Conservation (phyloP, 2,888 invertebrate genomes). For the Caenorhabditis sinica region DNA sequence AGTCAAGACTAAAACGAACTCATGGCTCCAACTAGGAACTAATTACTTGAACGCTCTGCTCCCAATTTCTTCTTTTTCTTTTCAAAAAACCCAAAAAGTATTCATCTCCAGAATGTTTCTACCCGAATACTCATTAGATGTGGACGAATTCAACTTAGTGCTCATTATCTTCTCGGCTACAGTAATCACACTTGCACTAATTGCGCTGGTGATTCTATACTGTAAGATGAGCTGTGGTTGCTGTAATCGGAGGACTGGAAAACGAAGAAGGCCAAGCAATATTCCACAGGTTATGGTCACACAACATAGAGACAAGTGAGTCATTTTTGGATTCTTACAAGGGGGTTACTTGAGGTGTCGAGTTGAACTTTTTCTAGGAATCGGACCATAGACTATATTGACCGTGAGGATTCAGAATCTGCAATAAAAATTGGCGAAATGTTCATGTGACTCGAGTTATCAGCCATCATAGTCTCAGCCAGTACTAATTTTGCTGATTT, state of each 20-base stretch:
- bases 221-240: constrained; percentile 65
- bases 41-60: neutral
- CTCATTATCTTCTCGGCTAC: constrained; percentile 64
- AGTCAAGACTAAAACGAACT: too few relatives aligned
- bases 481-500: too few relatives aligned
- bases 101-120: neutral
- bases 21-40: too few relatives aligned
- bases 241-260: constrained; percentile 39
- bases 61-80: neutral
- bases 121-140: constrained; percentile 29
- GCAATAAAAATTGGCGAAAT: too few relatives aligned
- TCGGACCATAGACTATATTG: too few relatives aligned
- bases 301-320: constrained; percentile 62
- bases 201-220: constrained; percentile 55
- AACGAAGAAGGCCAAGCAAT: constrained; percentile 26
- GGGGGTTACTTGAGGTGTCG: neutral
- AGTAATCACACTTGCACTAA: constrained; percentile 46
- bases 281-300: constrained; percentile 67
- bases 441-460: too few relatives aligned
- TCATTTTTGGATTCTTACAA: constrained; percentile 2
- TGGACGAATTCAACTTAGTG: constrained; percentile 66
- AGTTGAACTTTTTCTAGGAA: too few relatives aligned
- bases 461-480: too few relatives aligned
- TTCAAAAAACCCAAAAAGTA: neutral
- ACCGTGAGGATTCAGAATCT: too few relatives aligned